A percentile compares a stretch with the other conserved stretches of the same genome.
Evolutionary conservation across 2,797 vertebrate genomes (phyloP).

Genomic region (Notolabrus celidotus): DNA sequence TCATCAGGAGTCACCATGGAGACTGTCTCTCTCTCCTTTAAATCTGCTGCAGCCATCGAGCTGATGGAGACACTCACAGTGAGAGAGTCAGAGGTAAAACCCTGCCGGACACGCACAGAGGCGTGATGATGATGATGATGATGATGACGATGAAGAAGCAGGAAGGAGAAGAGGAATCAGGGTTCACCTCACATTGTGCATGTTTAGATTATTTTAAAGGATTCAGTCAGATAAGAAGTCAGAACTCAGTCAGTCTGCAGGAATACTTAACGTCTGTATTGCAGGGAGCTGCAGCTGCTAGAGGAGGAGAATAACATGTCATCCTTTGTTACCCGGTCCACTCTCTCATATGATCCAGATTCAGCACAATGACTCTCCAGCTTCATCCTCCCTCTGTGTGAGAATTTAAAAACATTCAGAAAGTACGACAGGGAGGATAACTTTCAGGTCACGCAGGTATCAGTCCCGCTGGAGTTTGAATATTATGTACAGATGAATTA

Average conservation of each 20-base stretch:
- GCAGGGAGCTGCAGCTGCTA: conserved; percentile 1
- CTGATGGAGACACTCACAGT: conserved; percentile 6
- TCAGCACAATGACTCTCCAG: conserved; percentile 6
- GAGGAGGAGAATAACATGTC: conserved; percentile 8
- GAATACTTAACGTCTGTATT: conserved; percentile 13
- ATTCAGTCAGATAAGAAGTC: conserved; percentile 26
- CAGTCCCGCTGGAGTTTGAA: not conserved
- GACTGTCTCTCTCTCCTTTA: conserved; percentile 3
- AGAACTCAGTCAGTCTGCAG: conserved; percentile 10
- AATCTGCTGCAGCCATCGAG: conserved; percentile 24
- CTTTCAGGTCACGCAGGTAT: not conserved
- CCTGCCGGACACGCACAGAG: conserved; percentile 19
- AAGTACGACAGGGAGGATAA: not conserved
- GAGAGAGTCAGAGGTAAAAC: conserved; percentile 28
- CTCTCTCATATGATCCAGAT: conserved; percentile 16
- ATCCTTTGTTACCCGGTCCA: conserved; percentile 9
- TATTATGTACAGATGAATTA: not conserved
- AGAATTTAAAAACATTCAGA: not conserved
- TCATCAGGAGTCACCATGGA: conserved; percentile 31
- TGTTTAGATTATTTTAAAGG: conserved; percentile 28
- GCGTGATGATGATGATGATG: too few species aligned
- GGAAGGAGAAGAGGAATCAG: not conserved
- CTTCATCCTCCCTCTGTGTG: not conserved
- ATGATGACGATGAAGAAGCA: too few species aligned
- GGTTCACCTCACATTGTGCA: conserved; percentile 5